phyloP scores from a whole-genome alignment of 2,888 invertebrate genomes.

The Zygogramma bicolorata region DNA sequence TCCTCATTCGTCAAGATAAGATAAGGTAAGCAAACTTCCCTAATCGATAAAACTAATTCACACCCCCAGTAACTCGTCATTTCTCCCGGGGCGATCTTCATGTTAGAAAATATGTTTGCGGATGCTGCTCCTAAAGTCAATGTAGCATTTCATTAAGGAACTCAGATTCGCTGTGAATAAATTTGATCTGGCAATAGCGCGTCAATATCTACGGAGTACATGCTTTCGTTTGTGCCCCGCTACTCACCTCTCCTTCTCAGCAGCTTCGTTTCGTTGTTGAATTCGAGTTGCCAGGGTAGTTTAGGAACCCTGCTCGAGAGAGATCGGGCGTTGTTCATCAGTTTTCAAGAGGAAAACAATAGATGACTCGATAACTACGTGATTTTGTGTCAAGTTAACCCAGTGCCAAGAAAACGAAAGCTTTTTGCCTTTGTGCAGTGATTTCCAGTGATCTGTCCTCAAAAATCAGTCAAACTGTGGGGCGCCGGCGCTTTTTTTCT shows the following conservation, averaged over 20 bases:
- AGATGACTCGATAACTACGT: slow-evolving; percentile 37
- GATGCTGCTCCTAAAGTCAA: background rate
- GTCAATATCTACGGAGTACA: slow-evolving; percentile 38
- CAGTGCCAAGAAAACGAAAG: slow-evolving; percentile 34
- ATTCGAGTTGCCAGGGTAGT: slow-evolving; percentile 58
- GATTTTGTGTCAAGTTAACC: slow-evolving; percentile 32
- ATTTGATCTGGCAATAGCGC: slow-evolving; percentile 24
- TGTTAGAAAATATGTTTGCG: background rate
- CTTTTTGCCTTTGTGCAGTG: slow-evolving; percentile 56
- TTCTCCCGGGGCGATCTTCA: too few relatives aligned
- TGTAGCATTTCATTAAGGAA: background rate
- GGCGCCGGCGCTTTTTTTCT: slow-evolving; percentile 95
- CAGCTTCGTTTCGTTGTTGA: slow-evolving; percentile 35
- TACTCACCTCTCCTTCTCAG: slow-evolving; percentile 41
- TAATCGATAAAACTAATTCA: too few relatives aligned
- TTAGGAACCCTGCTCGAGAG: slow-evolving; percentile 55
- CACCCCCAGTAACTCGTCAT: too few relatives aligned
- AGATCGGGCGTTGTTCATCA: slow-evolving; percentile 60
- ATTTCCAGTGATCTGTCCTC: slow-evolving; percentile 65
- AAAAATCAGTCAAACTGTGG: slow-evolving; percentile 92
- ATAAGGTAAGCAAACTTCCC: too few relatives aligned
- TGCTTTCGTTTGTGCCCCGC: slow-evolving; percentile 57
- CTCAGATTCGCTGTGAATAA: background rate
- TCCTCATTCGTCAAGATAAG: too few relatives aligned
- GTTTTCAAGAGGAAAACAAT: slow-evolving; percentile 28